phyloP scores from a whole-genome alignment of 1,140 invertebrate species.

The Drosophila truncata region DNA sequence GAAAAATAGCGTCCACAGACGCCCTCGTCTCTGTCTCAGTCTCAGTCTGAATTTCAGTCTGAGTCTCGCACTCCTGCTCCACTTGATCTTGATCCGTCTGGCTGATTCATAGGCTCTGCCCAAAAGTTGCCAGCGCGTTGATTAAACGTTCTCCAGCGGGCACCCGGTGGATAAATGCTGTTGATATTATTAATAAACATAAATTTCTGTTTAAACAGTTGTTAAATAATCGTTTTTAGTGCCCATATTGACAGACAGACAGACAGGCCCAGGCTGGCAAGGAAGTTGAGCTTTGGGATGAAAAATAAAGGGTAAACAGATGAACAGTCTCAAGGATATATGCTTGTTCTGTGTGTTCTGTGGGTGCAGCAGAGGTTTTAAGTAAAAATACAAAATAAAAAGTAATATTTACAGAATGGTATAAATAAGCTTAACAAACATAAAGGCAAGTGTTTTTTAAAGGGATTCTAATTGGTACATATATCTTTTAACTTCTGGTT shows the following conservation, averaged over 20 bases:
- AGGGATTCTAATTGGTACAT: constrained; percentile 4
- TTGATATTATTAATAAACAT: constrained; percentile 82
- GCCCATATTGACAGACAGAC: constrained; percentile 66
- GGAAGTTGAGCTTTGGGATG: constrained; percentile 20
- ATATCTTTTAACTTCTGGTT: neutral
- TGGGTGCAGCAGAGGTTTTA: constrained; percentile 9
- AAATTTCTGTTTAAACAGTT: constrained; percentile 80
- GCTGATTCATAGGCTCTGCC: constrained; percentile 75
- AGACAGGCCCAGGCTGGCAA: constrained; percentile 44
- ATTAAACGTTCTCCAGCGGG: constrained; percentile 63
- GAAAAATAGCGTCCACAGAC: constrained; percentile 54
- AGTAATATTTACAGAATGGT: constrained; percentile 1
- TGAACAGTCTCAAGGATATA: constrained; percentile 49
- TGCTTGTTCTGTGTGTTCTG: constrained; percentile 2
- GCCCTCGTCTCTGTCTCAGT: constrained; percentile 47
- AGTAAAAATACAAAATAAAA: constrained; percentile 8
- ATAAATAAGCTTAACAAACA: neutral
- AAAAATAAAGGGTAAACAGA: constrained; percentile 14
- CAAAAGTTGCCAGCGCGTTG: constrained; percentile 53
- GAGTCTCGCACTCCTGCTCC: constrained; percentile 36
- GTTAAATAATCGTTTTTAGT: constrained; percentile 76
- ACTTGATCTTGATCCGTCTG: constrained; percentile 66
- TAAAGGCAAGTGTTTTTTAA: constrained; percentile 3
- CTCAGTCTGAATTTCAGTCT: constrained; percentile 25
- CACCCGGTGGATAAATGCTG: constrained; percentile 41